phyloP scores from a whole-genome alignment of 1,140 invertebrate genomes.

The Bombus superbus region DNA sequence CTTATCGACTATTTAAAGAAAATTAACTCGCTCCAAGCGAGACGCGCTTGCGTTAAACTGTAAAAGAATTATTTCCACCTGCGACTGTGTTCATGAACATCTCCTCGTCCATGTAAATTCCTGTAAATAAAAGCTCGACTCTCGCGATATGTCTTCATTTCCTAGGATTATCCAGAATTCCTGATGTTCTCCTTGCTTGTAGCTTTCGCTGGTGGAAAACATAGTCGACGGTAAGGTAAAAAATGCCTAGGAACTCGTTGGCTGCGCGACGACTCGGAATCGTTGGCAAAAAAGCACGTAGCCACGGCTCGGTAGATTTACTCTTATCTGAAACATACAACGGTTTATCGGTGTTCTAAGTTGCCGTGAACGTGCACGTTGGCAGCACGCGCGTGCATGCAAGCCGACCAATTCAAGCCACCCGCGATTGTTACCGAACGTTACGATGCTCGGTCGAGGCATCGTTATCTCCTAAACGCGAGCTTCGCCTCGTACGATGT shows the following conservation, averaged over 20 bases:
- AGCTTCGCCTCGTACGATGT: conserved; percentile 27
- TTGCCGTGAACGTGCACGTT: conserved; percentile 48
- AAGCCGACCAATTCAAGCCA: conserved; percentile 49
- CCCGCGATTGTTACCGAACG: conserved; percentile 56
- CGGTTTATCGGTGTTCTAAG: conserved; percentile 54
- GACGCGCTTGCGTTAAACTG: background rate
- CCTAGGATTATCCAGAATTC: conserved; percentile 26
- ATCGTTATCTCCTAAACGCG: conserved; percentile 51
- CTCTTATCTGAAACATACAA: conserved; percentile 43
- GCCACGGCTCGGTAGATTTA: conserved; percentile 13
- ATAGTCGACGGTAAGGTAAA: background rate
- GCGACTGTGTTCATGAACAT: background rate
- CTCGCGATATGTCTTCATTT: conserved; percentile 19
- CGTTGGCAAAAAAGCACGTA: background rate
- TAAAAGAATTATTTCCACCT: background rate
- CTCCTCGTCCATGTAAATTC: background rate
- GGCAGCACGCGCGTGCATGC: conserved; percentile 34
- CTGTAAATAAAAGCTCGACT: background rate
- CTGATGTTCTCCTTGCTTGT: background rate
- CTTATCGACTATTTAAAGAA: background rate
- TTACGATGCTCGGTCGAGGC: conserved; percentile 33
- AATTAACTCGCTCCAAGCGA: background rate
- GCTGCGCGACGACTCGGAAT: background rate
- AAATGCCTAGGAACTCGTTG: conserved; percentile 13
- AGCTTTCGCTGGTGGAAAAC: conserved; percentile 20